Base-by-base conservation (phyloP, 1,140 invertebrate genomes). In the Leptonema lineaticorne region DNA sequence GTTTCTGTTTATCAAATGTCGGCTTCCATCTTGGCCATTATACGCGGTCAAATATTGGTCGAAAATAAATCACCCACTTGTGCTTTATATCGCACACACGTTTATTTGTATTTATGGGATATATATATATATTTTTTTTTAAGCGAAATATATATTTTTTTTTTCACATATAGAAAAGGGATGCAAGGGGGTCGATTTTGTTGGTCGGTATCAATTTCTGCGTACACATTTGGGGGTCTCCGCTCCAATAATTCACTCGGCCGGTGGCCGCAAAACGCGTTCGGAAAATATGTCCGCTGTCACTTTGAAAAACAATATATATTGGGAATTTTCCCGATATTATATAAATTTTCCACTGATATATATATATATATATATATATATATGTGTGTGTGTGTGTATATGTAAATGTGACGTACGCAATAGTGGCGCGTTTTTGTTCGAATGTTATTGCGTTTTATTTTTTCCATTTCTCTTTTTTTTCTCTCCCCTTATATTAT, bases 11-110 rank as follows among this genome's bases (percentile, higher is more conserved):
- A 57, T 57, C 53, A 57, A 57, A 57, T 26, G 53, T 57, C 53
- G 8, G 48, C 22, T 53, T 53, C 48, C 48, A 53, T 53, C 48
- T 53, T 26, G 53, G 53, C 53, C 53, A 57, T 57, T 57, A 57
- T 57, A 20, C 18, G 46, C 46, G 53, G 53, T 30, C 53, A 18
- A 57, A 27, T 57, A 57, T 57, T 57, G 53, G 46, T 41, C 53
- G 45, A 14, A 57, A 33, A 59, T 59, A 59, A 59, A 59, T 59
- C 57, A 59, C 2, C 4, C 48, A 8, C 24, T 22, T 22, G n/a
- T n/a, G n/a, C n/a, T n/a, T 18, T 53, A 7, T 53, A 53, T 18
- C 48, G 18, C 14, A 14, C 16, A 24, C 20, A 8, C 16, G 46
- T 3, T 1, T 11, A 16, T 41, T 9, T 41, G 37, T 9, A 16